Conservation (phyloP, 2,797 vertebrate genomes). For the Eulemur coronatus region DNA sequence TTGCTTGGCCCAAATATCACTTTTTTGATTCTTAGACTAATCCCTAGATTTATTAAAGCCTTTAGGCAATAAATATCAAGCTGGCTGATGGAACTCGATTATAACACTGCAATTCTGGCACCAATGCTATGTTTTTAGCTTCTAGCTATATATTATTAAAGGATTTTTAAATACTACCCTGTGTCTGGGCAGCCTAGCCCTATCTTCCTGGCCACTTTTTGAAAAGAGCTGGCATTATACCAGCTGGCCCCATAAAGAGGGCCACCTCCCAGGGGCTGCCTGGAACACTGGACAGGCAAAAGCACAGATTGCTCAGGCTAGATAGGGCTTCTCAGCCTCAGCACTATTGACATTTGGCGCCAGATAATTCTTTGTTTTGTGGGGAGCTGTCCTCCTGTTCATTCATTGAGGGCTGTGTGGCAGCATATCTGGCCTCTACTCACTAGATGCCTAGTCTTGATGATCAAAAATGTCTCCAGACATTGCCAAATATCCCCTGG, state of each 20-base stretch:
- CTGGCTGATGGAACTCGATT: neutral
- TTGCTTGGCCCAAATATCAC: neutral
- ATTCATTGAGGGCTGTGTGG: neutral
- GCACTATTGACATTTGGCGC: neutral
- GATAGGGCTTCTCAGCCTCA: slow-evolving; percentile 1
- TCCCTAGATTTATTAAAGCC: slow-evolving; percentile 24
- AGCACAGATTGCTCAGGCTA: neutral
- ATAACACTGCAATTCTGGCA: slow-evolving; percentile 28
- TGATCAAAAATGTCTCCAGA: slow-evolving; percentile 6
- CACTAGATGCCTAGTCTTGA: neutral
- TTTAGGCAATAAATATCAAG: slow-evolving; percentile 48
- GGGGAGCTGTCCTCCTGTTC: neutral
- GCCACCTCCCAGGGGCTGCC: neutral
- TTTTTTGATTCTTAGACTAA: slow-evolving; percentile 22
- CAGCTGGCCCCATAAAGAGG: neutral
- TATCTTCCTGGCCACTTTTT: neutral
- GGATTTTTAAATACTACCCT: neutral
- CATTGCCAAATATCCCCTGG: neutral
- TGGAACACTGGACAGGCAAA: neutral
- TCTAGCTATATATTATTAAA: neutral
- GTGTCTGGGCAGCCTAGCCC: neutral
- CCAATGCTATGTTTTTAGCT: slow-evolving; percentile 20
- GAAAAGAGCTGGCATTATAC: neutral
- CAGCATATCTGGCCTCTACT: neutral
- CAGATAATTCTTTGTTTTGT: neutral